A percentile compares a stretch with the other conserved stretches of the same genome.
Evolutionary conservation across 2,113 vertebrate genomes (phyloP).

Genomic region (Oncorhynchus gorbuscha): DNA sequence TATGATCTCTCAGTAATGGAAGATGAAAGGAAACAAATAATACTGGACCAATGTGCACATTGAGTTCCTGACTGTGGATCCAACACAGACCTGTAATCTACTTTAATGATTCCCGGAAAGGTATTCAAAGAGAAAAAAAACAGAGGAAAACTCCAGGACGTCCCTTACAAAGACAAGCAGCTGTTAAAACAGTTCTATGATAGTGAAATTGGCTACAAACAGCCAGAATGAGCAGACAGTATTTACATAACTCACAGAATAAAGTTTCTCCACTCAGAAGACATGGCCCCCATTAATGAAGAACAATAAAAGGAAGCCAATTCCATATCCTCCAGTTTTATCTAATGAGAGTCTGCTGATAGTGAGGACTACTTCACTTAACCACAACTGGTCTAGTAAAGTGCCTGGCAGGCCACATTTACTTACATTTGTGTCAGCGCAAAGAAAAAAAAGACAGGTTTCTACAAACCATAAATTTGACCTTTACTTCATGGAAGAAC

Average conservation of each 20-base stretch:
- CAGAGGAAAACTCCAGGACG: conserved; percentile 27
- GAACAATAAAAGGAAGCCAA: conserved; percentile 40
- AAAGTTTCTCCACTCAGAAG: conserved; percentile 28
- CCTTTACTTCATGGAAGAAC: neutral
- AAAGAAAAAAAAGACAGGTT: neutral
- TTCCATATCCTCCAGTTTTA: conserved; percentile 23
- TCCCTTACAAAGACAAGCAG: conserved; percentile 40
- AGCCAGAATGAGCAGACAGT: conserved; percentile 27
- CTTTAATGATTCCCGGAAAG: conserved; percentile 33
- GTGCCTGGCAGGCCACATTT: conserved; percentile 15
- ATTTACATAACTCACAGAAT: conserved; percentile 45
- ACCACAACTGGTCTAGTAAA: conserved; percentile 18
- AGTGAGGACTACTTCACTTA: conserved; percentile 10
- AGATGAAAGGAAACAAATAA: conserved; percentile 17
- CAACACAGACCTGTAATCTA: conserved; percentile 27
- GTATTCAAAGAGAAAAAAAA: conserved; percentile 10
- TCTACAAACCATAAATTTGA: conserved; percentile 20
- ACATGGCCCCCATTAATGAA: conserved; percentile 32
- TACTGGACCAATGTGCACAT: conserved; percentile 10
- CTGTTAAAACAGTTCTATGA: conserved; percentile 54
- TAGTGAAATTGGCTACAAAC: conserved; percentile 44
- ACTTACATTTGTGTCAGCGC: conserved; percentile 21
- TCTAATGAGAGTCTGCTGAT: conserved; percentile 24
- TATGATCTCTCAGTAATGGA: conserved; percentile 23
- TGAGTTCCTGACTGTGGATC: conserved; percentile 28